Conservation (phyloP, 2,888 invertebrate genomes). For the Kryphioiulus occultus region DNA sequence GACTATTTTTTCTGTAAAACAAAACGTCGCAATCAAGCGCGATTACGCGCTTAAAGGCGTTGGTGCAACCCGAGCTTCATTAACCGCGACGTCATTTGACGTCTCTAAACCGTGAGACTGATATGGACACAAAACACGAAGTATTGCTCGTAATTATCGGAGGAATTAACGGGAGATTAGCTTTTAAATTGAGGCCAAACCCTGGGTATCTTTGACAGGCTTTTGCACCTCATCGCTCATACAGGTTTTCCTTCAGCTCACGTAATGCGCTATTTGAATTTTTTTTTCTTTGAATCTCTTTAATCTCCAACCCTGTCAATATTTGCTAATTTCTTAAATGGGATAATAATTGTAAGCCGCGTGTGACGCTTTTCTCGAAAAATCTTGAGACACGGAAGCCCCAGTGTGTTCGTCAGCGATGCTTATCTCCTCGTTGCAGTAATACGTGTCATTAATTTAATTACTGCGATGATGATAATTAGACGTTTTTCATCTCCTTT, state of each 20-base stretch:
- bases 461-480: not conserved
- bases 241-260: not conserved
- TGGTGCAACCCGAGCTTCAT: not conserved
- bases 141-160: not conserved
- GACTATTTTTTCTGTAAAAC: not conserved
- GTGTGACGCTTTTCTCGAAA: not conserved
- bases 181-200: not conserved
- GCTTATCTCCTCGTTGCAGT: not conserved
- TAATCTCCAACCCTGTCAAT: not conserved
- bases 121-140: not conserved
- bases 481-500: not conserved
- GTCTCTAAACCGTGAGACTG: not conserved
- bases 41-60: slow-evolving; percentile 6
- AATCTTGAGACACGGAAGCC: not conserved
- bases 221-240: not conserved
- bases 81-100: not conserved
- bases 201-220: not conserved
- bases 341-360: not conserved
- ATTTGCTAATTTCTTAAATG: not conserved
- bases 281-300: not conserved
- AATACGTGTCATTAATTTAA: slow-evolving; percentile 18
- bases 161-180: not conserved
- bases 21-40: slow-evolving; percentile 1
- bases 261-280: too few relatives aligned
- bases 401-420: not conserved